Evolutionary conservation across 2,888 invertebrate genomes (phyloP).

Genomic region (Cephalotes varians): DNA sequence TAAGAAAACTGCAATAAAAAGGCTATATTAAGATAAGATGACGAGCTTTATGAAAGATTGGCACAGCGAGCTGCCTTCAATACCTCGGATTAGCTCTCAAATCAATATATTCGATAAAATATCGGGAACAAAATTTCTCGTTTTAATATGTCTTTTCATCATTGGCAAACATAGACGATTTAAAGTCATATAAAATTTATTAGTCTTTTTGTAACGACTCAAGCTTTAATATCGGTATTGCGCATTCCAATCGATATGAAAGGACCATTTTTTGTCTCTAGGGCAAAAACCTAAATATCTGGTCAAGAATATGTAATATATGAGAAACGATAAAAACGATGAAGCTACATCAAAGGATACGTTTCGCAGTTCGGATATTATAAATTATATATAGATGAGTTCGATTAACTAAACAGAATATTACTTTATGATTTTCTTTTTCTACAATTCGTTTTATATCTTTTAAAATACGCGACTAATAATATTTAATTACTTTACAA

Average conservation of each 20-base stretch:
- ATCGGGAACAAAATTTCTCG: conserved; percentile 52
- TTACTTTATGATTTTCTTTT: neutral
- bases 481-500: neutral
- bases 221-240: conserved; percentile 63
- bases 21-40: neutral
- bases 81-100: conserved; percentile 43
- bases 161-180: conserved; percentile 32
- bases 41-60: conserved; percentile 9
- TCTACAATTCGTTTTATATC: neutral
- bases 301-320: conserved; percentile 40
- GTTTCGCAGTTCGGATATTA: conserved; percentile 43
- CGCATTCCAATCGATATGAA: conserved; percentile 60
- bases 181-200: conserved; percentile 64
- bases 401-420: conserved; percentile 20
- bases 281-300: conserved; percentile 33
- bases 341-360: conserved; percentile 8
- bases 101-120: conserved; percentile 45
- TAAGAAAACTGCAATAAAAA: conserved; percentile 12
- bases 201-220: conserved; percentile 57
- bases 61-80: conserved; percentile 10
- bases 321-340: neutral
- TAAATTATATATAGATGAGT: neutral
- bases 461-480: neutral
- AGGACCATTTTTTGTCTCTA: conserved; percentile 43
- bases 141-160: conserved; percentile 62